These are phyloP conservation scores for Gavialis gangeticus DNA, from an alignment of 2,113 vertebrate genomes.

Conservation along the genomic window DNA sequence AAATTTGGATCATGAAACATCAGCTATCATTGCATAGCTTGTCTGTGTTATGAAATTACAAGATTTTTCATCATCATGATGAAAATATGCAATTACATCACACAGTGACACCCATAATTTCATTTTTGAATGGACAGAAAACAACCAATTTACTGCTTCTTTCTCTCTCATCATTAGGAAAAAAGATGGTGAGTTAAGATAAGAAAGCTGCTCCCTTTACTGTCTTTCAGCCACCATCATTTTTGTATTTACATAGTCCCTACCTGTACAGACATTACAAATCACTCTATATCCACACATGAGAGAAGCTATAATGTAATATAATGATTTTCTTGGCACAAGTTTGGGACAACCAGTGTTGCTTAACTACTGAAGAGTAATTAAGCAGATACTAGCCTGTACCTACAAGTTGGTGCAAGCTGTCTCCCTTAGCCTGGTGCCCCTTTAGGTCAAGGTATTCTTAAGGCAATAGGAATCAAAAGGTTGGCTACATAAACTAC, in stretches of 20 bases:
- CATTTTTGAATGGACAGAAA: background rate
- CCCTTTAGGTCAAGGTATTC: too few species aligned
- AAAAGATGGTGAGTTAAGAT: background rate
- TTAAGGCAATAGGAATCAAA: too few species aligned
- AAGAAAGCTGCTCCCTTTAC: background rate
- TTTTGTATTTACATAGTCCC: background rate
- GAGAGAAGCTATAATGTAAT: background rate
- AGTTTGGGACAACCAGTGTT: background rate
- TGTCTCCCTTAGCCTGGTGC: too few species aligned
- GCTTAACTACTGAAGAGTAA: background rate
- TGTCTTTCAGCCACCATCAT: background rate
- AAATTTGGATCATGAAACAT: background rate
- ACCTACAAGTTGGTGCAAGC: too few species aligned
- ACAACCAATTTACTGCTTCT: background rate
- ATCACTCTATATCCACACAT: background rate
- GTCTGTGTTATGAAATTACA: slow-evolving; percentile 24
- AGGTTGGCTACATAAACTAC: background rate
- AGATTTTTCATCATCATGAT: slow-evolving; percentile 20
- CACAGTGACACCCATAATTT: background rate
- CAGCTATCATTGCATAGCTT: background rate
- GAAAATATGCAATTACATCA: slow-evolving; percentile 2
- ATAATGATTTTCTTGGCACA: background rate
- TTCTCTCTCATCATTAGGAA: background rate
- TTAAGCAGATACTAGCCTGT: background rate
- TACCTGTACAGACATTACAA: background rate